Evolutionary conservation across 2,888 invertebrate species (phyloP).

Genomic region (Brassicogethes aeneus): DNA sequence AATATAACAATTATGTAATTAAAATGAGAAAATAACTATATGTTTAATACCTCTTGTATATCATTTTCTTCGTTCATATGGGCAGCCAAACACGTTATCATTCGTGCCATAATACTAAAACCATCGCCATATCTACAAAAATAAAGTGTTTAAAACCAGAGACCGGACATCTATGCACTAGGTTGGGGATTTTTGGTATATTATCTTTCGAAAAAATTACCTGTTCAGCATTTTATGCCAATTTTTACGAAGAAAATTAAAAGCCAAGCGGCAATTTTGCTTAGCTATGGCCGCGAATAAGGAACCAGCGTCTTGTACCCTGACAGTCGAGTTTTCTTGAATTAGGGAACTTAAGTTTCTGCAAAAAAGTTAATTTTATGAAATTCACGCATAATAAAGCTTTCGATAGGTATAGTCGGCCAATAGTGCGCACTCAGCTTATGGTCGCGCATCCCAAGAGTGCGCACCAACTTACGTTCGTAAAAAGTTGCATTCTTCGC

Average conservation of each 20-base stretch:
- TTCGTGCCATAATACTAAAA: not conserved
- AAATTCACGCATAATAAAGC: too few species aligned
- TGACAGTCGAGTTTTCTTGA: too few species aligned
- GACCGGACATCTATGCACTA: too few species aligned
- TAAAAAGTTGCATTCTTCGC: too few species aligned
- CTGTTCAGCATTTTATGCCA: not conserved
- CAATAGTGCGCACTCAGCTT: too few species aligned
- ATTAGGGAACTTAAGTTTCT: too few species aligned
- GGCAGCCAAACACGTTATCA: not conserved
- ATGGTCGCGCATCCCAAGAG: too few species aligned
- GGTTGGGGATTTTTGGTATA: too few species aligned
- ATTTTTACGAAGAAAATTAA: not conserved
- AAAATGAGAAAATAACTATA: too few species aligned
- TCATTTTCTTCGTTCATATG: not conserved
- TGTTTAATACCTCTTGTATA: not conserved
- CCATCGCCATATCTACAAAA: not conserved
- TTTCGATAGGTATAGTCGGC: too few species aligned
- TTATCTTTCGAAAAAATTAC: not conserved
- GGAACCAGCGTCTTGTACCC: not conserved
- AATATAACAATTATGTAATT: slow-evolving; percentile 1
- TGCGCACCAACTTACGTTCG: too few species aligned
- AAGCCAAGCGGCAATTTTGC: not conserved
- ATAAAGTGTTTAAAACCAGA: not conserved
- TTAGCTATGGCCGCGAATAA: not conserved
- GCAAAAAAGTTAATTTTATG: too few species aligned